Evolutionary conservation across 2,888 invertebrate genomes (phyloP).

Genomic region (Slavum lentiscoides): DNA sequence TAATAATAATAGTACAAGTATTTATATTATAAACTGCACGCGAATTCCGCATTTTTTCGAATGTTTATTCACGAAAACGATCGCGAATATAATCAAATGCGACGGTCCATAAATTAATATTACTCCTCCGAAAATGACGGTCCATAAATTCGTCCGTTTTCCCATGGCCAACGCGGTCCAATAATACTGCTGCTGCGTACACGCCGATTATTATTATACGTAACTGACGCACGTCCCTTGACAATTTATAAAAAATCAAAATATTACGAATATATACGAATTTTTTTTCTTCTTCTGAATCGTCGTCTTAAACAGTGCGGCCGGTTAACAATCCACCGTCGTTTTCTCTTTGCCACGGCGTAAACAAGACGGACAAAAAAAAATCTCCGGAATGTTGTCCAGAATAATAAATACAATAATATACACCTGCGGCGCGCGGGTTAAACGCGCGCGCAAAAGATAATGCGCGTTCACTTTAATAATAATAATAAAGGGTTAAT

Average conservation of each 20-base stretch:
- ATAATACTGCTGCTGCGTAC: neutral
- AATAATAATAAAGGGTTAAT: conserved; percentile 50
- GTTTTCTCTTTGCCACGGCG: neutral
- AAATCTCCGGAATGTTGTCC: conserved; percentile 1
- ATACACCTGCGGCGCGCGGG: conserved; percentile 2
- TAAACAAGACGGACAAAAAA: conserved; percentile 3
- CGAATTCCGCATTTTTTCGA: too few species aligned
- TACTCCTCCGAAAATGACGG: too few species aligned
- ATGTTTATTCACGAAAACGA: too few species aligned
- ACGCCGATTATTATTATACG: too few species aligned
- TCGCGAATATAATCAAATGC: too few species aligned
- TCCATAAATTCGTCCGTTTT: too few species aligned
- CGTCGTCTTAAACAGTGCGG: neutral
- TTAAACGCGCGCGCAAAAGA: conserved; percentile 36
- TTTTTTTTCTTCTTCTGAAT: neutral
- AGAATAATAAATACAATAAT: neutral
- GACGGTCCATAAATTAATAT: too few species aligned
- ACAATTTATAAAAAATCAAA: too few species aligned
- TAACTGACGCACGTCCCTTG: too few species aligned
- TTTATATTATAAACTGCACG: too few species aligned
- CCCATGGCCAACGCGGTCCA: too few species aligned
- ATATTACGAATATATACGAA: neutral
- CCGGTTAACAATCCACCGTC: neutral
- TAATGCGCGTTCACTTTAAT: conserved; percentile 33
- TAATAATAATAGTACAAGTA: neutral